These are phyloP conservation scores for Myopa testacea DNA, from an alignment of 2,888 invertebrate species.

Conservation along the genomic window DNA sequence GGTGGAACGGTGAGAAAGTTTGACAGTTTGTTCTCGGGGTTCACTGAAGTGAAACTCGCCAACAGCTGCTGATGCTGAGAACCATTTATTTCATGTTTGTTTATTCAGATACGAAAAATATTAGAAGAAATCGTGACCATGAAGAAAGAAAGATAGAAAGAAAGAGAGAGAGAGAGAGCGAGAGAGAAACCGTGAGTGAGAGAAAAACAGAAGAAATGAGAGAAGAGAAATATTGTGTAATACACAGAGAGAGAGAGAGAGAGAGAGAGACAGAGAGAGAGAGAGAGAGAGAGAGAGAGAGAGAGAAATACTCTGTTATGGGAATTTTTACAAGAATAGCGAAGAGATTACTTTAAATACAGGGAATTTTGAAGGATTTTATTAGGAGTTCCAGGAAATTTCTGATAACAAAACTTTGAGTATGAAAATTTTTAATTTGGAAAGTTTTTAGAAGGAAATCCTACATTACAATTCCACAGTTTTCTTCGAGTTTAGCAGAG, in stretches of 20 bases:
- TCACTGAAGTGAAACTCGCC: not conserved
- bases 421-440: conserved; percentile 12
- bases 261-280: too few relatives aligned
- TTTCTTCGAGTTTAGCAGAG: too few relatives aligned
- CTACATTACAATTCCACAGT: too few relatives aligned
- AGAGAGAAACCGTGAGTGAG: too few relatives aligned
- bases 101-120: not conserved
- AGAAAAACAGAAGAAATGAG: not conserved
- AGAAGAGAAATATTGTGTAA: not conserved
- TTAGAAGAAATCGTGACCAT: not conserved
- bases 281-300: not conserved
- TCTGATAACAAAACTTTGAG: not conserved
- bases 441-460: not conserved
- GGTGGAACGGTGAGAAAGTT: not conserved
- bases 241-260: not conserved
- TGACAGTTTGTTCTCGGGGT: not conserved
- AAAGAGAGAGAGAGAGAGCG: not conserved
- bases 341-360: too few relatives aligned
- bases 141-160: not conserved
- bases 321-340: too few relatives aligned
- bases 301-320: not conserved
- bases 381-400: conserved; percentile 20
- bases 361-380: too few relatives aligned
- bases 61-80: not conserved
- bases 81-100: not conserved